These are phyloP conservation scores for Calypte anna DNA, from an alignment of 2,113 vertebrate genomes.

Conservation along the genomic window DNA sequence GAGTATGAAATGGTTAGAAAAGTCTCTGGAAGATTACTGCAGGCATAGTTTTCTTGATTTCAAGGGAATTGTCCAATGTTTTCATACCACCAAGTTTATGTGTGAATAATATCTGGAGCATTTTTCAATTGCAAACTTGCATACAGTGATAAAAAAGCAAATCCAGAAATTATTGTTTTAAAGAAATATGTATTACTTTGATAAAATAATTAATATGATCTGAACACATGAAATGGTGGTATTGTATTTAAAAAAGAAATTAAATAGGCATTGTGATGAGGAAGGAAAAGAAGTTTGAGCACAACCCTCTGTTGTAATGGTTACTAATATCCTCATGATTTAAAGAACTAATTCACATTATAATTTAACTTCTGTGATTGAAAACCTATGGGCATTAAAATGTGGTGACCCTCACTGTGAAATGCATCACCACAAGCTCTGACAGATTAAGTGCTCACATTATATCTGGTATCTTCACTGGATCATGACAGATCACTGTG, in stretches of 20 bases:
- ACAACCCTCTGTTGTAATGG: neutral
- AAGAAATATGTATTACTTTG: neutral
- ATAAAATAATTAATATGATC: neutral
- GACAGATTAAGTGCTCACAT: constrained; percentile 43
- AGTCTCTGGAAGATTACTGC: neutral
- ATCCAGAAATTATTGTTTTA: neutral
- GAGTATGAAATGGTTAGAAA: neutral
- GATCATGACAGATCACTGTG: constrained; percentile 67
- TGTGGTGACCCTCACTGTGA: constrained; percentile 21
- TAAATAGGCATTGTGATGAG: neutral
- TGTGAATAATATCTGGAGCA: neutral
- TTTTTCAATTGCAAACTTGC: neutral
- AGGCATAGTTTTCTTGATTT: neutral
- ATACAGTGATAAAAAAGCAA: neutral
- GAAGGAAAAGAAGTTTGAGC: neutral
- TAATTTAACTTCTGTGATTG: constrained; percentile 44
- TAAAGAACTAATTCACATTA: constrained; percentile 45
- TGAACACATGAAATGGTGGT: neutral
- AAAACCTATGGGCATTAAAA: constrained; percentile 42
- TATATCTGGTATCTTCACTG: constrained; percentile 30
- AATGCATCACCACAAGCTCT: constrained; percentile 46
- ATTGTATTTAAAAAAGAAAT: neutral
- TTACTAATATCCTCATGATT: constrained; percentile 18
- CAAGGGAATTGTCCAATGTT: neutral
- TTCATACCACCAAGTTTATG: neutral